These are phyloP conservation scores for Anas platyrhynchos DNA, from an alignment of 2,113 vertebrate species.

Conservation along the genomic window DNA sequence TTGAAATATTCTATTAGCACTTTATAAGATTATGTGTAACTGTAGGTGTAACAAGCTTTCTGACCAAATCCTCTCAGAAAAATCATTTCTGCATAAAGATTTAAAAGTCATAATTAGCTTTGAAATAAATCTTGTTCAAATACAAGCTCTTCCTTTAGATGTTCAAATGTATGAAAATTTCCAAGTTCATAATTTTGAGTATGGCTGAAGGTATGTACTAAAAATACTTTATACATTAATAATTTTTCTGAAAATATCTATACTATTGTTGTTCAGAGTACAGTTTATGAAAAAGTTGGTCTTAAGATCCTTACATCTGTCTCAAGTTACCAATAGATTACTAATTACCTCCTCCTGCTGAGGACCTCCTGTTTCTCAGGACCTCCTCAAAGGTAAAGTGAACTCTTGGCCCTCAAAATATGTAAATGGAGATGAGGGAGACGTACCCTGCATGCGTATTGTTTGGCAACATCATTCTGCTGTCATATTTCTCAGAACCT, in stretches of 20 bases:
- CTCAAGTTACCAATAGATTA: not conserved
- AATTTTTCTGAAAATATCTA: not conserved
- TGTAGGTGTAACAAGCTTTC: not conserved
- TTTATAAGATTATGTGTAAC: accelerated
- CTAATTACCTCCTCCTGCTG: not conserved
- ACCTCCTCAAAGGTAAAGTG: not conserved
- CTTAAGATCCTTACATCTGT: not conserved
- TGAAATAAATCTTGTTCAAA: not conserved
- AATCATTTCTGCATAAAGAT: not conserved
- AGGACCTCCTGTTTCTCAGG: not conserved
- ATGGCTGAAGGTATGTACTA: not conserved
- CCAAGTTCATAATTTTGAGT: not conserved
- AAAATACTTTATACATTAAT: not conserved
- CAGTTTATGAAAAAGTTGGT: accelerated
- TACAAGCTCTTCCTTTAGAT: not conserved
- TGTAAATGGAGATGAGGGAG: not conserved
- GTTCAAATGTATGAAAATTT: not conserved
- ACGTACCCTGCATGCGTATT: accelerated
- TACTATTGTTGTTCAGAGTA: not conserved
- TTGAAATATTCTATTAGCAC: not conserved
- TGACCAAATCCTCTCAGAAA: not conserved
- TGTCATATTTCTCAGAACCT: not conserved
- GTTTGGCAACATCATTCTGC: not conserved
- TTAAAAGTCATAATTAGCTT: not conserved
- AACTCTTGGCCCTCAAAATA: not conserved